Percentiles rank a stretch among this genome's conserved stretches.
phyloP scores from a whole-genome alignment of 2,797 vertebrate species.

The Crypturellus tataupa region DNA sequence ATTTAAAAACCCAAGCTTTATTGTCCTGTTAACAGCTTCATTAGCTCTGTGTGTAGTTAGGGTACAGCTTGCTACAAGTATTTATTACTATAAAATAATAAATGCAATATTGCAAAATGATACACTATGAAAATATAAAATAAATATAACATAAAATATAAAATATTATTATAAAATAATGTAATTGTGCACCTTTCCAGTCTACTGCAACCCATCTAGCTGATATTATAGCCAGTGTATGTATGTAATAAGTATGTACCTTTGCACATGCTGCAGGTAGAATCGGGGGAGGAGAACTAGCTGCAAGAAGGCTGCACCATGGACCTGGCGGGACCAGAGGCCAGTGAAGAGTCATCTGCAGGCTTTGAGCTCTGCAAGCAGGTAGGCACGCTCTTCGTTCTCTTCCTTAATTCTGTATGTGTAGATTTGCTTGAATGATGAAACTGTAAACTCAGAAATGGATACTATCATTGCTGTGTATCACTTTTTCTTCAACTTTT shows the following conservation, averaged over 20 bases:
- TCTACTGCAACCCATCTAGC: background rate
- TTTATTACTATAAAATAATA: background rate
- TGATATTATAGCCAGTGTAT: background rate
- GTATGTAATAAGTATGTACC: background rate
- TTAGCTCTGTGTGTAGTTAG: background rate
- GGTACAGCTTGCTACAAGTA: background rate
- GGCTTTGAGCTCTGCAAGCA: background rate
- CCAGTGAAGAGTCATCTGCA: background rate
- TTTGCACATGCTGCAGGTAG: background rate
- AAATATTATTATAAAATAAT: background rate
- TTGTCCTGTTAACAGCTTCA: background rate
- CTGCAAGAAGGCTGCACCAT: background rate
- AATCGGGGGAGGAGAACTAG: background rate
- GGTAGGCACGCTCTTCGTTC: background rate
- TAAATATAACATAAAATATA: background rate
- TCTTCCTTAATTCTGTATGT: background rate
- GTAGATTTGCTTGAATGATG: background rate
- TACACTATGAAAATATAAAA: no score
- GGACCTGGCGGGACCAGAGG: background rate
- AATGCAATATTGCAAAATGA: no score
- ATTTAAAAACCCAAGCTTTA: background rate
- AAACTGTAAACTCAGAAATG: background rate
- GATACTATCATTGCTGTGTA: background rate
- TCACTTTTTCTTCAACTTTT: background rate
- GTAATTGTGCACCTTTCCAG: background rate